phyloP scores from a whole-genome alignment of 2,797 vertebrate species.

The Gymnothorax javanicus region DNA sequence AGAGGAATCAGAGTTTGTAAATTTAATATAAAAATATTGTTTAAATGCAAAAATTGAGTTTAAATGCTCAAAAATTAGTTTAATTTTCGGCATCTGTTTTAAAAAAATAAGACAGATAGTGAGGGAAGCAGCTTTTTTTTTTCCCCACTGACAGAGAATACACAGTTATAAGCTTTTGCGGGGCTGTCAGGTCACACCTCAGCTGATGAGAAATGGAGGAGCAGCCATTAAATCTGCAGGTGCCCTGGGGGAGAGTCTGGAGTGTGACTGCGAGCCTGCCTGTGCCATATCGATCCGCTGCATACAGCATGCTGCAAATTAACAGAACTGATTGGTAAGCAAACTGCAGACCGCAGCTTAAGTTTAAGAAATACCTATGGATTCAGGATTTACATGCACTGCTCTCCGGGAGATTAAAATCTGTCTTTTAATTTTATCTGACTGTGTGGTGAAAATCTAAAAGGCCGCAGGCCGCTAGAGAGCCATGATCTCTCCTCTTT shows the following conservation, averaged over 20 bases:
- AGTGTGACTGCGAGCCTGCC: neutral
- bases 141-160: neutral
- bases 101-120: neutral
- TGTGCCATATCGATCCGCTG: neutral
- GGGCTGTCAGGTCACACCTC: neutral
- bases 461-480: neutral
- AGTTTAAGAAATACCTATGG: neutral
- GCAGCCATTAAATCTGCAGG: neutral
- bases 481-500: neutral
- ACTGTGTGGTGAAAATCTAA: neutral
- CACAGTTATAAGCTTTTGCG: neutral
- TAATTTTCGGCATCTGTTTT: neutral
- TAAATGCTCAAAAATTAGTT: neutral
- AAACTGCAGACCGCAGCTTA: neutral
- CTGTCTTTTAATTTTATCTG: constrained; percentile 4
- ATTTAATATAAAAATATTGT: neutral
- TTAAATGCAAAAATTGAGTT: neutral
- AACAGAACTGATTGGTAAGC: neutral
- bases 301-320: neutral
- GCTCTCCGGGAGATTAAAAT: neutral
- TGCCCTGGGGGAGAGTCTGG: neutral
- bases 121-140: neutral
- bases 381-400: neutral
- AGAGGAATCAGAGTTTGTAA: neutral
- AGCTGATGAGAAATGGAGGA: neutral